A percentile compares a stretch with the other conserved stretches of the same genome.
Evolutionary conservation across 2,113 vertebrate genomes (phyloP).

Genomic region (Perca schrenkii): DNA sequence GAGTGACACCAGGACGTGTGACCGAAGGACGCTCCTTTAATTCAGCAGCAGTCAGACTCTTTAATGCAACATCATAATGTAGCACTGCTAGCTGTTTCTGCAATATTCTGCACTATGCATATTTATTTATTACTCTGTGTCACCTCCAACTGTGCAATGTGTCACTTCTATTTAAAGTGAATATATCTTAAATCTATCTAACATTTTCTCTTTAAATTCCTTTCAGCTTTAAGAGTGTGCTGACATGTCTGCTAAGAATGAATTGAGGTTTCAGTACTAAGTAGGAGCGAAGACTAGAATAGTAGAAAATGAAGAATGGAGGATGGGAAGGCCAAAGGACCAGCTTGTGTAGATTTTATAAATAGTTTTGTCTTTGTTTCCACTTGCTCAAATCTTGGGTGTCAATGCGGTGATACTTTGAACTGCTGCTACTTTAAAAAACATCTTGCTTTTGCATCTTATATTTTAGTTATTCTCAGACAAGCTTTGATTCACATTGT

Average conservation of each 20-base stretch:
- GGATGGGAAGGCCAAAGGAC: conserved; percentile 1
- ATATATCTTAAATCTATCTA: conserved; percentile 27
- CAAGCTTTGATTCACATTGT: neutral
- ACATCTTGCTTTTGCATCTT: neutral
- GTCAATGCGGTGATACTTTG: conserved; percentile 45
- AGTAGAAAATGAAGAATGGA: neutral
- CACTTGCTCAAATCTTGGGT: neutral
- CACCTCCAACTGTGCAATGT: too few species aligned
- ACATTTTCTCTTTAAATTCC: neutral
- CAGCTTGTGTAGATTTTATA: conserved; percentile 1
- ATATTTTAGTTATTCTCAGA: conserved; percentile 20
- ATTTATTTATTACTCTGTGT: too few species aligned
- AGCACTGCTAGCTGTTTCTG: too few species aligned
- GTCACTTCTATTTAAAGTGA: conserved; percentile 22
- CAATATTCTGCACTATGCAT: too few species aligned
- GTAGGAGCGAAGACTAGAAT: neutral
- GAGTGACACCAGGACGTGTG: neutral
- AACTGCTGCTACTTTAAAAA: conserved; percentile 49
- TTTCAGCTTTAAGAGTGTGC: conserved; percentile 6
- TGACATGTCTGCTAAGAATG: neutral
- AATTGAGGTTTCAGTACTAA: neutral
- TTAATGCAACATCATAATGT: too few species aligned
- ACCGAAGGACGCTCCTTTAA: too few species aligned
- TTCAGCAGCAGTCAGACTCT: too few species aligned
- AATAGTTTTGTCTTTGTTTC: neutral